Evolutionary conservation across 2,113 vertebrate genomes (phyloP).

Genomic region (Oryzias celebensis): DNA sequence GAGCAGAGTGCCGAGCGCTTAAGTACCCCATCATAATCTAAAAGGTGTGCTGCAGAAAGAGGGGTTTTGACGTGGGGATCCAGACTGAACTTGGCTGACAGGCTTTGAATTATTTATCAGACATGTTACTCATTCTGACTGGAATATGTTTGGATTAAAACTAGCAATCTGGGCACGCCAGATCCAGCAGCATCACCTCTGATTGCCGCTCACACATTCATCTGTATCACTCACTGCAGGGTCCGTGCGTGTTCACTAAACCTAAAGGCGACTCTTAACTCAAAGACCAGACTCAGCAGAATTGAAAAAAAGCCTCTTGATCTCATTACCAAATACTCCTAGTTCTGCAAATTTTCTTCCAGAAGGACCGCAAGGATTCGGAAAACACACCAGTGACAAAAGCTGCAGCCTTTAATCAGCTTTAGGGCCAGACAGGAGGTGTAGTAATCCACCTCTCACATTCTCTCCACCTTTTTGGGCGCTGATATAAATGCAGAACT

Average conservation of each 20-base stretch:
- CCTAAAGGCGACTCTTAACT: slow-evolving; percentile 41
- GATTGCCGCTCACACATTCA: slow-evolving; percentile 16
- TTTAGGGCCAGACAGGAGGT: slow-evolving; percentile 41
- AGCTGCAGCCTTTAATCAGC: slow-evolving; percentile 64
- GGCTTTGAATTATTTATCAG: slow-evolving; percentile 4
- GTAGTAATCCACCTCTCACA: slow-evolving; percentile 2
- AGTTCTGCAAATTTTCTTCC: slow-evolving; percentile 66
- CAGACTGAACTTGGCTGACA: background rate
- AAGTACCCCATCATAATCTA: slow-evolving; percentile 2
- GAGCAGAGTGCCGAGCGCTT: background rate
- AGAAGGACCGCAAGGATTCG: slow-evolving; percentile 56
- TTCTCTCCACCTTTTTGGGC: slow-evolving; percentile 21
- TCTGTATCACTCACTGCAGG: slow-evolving; percentile 17
- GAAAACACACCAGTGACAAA: slow-evolving; percentile 62
- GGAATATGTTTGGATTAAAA: background rate
- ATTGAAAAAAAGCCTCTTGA: slow-evolving; percentile 49
- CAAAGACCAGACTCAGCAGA: slow-evolving; percentile 58
- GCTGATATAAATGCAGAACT: slow-evolving; percentile 37
- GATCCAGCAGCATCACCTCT: background rate
- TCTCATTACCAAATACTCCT: slow-evolving; percentile 65
- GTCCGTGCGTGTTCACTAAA: slow-evolving; percentile 26
- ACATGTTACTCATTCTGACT: slow-evolving; percentile 6
- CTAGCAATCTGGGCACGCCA: background rate
- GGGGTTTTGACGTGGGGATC: background rate
- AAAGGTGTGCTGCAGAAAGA: background rate